A percentile compares a stretch with the other conserved stretches of the same genome.
These are phyloP conservation scores for Gambelia wislizenii DNA, from an alignment of 2,797 vertebrate genomes.

Conservation along the genomic window DNA sequence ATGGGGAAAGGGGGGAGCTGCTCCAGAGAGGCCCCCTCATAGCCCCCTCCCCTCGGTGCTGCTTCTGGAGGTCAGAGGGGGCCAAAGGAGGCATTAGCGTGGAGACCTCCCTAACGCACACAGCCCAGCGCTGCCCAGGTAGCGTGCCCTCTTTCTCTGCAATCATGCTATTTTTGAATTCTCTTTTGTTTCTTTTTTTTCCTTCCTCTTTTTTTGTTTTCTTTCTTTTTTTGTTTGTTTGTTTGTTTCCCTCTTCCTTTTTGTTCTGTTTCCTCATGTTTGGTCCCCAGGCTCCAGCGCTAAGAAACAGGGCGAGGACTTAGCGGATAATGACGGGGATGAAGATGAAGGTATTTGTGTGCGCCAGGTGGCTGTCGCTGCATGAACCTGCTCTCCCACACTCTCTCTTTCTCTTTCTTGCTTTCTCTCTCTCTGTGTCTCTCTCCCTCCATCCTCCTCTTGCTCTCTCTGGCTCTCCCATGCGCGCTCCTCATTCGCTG, in stretches of 20 bases:
- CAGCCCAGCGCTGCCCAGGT: slow-evolving; percentile 52
- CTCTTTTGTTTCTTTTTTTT: slow-evolving; percentile 79
- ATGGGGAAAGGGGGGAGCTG: not conserved
- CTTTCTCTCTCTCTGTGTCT: slow-evolving; percentile 22
- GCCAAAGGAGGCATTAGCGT: not conserved
- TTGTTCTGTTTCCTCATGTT: slow-evolving; percentile 89
- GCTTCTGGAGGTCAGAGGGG: not conserved
- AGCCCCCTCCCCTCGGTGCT: slow-evolving; percentile 22
- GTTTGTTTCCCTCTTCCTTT: slow-evolving; percentile 71
- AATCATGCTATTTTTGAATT: slow-evolving; percentile 94
- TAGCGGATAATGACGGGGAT: slow-evolving; percentile 99
- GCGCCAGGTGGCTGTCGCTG: slow-evolving; percentile 83
- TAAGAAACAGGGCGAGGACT: slow-evolving; percentile 99
- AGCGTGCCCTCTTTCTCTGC: slow-evolving; percentile 73
- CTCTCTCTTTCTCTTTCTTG: not conserved
- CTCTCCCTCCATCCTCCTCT: not conserved
- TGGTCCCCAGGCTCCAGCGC: slow-evolving; percentile 95
- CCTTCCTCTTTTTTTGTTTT: slow-evolving; percentile 72
- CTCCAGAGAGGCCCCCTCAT: slow-evolving; percentile 44
- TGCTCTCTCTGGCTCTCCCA: slow-evolving; percentile 5
- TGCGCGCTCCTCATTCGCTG: slow-evolving; percentile 71
- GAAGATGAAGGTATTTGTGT: slow-evolving; percentile 99
- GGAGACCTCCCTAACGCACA: too few species aligned
- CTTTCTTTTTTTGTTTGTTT: slow-evolving; percentile 81
- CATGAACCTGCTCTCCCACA: slow-evolving; percentile 71